Conservation (phyloP, 1,140 invertebrate species). For the Globodera ellingtonae region DNA sequence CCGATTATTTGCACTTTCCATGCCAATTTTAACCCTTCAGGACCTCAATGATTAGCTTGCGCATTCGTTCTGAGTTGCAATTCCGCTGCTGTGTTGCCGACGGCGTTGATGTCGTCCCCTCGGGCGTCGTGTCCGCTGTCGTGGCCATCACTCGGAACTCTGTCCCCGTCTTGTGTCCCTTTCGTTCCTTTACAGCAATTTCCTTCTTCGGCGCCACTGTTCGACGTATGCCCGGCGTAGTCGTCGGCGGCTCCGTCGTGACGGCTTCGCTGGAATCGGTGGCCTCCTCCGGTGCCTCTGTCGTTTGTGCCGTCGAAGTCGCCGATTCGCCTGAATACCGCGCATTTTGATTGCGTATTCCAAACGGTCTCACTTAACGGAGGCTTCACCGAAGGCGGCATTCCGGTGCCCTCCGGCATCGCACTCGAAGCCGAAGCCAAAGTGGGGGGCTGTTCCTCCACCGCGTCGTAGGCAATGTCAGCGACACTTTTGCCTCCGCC, state of each 20-base stretch:
- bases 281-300: neutral
- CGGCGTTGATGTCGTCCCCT: neutral
- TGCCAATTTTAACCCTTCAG: neutral
- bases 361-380: no score
- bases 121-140: neutral
- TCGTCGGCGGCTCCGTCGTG: conserved; percentile 1
- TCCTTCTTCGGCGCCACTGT: neutral
- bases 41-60: conserved; percentile 7
- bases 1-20: neutral
- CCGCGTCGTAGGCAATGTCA: neutral
- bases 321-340: no score
- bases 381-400: neutral
- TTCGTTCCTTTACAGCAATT: neutral
- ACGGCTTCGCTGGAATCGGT: neutral
- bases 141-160: neutral
- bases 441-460: neutral
- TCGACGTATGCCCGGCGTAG: neutral
- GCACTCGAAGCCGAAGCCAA: no score
- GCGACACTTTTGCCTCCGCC: neutral
- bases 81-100: neutral
- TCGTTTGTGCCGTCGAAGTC: neutral
- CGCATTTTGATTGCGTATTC: no score
- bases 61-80: neutral
- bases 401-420: neutral
- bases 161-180: neutral